phyloP scores from a whole-genome alignment of 2,113 vertebrate genomes.

The Ochotona curzoniae region DNA sequence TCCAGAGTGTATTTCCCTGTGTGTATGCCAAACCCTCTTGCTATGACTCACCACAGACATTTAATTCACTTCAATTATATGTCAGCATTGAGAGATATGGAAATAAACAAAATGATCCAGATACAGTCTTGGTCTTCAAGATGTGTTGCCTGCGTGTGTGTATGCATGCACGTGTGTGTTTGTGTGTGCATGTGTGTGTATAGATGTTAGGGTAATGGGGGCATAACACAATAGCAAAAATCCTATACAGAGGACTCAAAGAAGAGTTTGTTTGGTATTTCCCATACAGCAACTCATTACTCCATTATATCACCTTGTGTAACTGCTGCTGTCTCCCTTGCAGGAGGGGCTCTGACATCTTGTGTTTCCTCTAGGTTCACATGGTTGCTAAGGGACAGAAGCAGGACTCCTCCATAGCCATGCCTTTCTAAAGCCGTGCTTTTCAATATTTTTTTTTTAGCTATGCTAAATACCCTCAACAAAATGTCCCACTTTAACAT shows the following conservation, averaged over 20 bases:
- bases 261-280: background rate
- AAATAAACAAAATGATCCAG: background rate
- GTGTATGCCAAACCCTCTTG: background rate
- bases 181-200: background rate
- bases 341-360: background rate
- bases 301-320: background rate
- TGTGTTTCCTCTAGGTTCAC: background rate
- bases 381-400: background rate
- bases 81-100: background rate
- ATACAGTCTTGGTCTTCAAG: background rate
- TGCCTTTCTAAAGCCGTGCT: background rate
- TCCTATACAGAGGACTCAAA: background rate
- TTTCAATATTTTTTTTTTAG: background rate
- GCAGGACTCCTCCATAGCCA: background rate
- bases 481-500: slow-evolving; percentile 7
- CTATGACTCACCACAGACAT: background rate
- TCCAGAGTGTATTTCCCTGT: background rate
- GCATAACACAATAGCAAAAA: background rate
- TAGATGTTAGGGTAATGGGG: background rate
- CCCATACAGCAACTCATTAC: background rate
- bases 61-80: background rate
- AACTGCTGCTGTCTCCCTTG: background rate
- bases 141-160: background rate
- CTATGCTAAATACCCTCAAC: background rate
- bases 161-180: background rate